Evolutionary conservation across 2,888 invertebrate species (phyloP).

Genomic region (Augiades crinisus): DNA sequence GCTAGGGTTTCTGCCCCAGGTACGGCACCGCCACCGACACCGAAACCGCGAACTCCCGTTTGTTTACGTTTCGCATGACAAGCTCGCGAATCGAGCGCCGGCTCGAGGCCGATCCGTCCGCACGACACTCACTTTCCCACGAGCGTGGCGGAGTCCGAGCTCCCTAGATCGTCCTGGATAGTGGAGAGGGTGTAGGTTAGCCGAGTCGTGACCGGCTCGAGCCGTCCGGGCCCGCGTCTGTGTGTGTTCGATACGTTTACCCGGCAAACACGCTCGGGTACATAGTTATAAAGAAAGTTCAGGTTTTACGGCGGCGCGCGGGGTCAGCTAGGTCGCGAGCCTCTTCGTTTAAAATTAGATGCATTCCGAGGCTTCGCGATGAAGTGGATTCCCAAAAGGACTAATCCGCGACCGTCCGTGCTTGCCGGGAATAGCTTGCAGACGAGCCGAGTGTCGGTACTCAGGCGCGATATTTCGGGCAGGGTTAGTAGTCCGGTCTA

Average conservation of each 20-base stretch:
- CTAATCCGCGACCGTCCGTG: slow-evolving; percentile 57
- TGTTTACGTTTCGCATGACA: slow-evolving; percentile 49
- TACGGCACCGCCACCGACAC: slow-evolving; percentile 54
- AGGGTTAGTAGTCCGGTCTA: slow-evolving; percentile 71
- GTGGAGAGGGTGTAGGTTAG: slow-evolving; percentile 62
- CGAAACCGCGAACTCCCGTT: slow-evolving; percentile 64
- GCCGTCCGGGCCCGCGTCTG: slow-evolving; percentile 58
- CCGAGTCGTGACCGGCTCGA: slow-evolving; percentile 72
- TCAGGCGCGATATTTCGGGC: slow-evolving; percentile 69
- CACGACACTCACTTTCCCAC: slow-evolving; percentile 75
- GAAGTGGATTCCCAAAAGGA: slow-evolving; percentile 55
- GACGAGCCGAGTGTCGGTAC: slow-evolving; percentile 57
- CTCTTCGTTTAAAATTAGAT: slow-evolving; percentile 80
- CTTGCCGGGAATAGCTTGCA: slow-evolving; percentile 61
- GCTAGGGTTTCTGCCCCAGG: slow-evolving; percentile 81
- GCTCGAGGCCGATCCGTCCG: slow-evolving; percentile 46
- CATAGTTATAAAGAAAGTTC: slow-evolving; percentile 80
- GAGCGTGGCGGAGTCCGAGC: slow-evolving; percentile 46
- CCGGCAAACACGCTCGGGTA: slow-evolving; percentile 71
- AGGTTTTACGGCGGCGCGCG: slow-evolving; percentile 77
- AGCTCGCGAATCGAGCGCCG: slow-evolving; percentile 36
- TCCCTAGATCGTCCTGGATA: slow-evolving; percentile 69
- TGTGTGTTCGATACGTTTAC: slow-evolving; percentile 73
- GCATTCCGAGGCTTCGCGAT: slow-evolving; percentile 74
- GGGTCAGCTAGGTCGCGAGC: slow-evolving; percentile 78